Percentiles rank a stretch among this genome's conserved stretches.
Conservation (phyloP, 2,888 invertebrate species). For the Amiota mariae region DNA sequence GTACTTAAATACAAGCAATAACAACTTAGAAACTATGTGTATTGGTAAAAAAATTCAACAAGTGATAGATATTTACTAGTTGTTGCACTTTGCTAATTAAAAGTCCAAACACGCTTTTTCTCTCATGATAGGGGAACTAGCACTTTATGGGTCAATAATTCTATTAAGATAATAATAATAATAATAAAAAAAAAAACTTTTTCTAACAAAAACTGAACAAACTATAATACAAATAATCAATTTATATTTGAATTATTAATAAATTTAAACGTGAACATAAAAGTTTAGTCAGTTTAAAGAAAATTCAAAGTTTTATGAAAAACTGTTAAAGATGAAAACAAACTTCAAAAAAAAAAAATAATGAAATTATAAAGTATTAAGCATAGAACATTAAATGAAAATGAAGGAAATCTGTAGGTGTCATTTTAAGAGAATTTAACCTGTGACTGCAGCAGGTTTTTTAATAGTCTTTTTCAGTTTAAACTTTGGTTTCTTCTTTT, state of each 20-base stretch:
- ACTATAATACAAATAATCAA: background rate
- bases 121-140: slow-evolving; percentile 5
- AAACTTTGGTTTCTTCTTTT: too few species aligned
- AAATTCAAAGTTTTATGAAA: too few species aligned
- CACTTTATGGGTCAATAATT: slow-evolving; percentile 51
- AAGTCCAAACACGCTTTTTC: slow-evolving; percentile 11
- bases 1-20: too few species aligned
- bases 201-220: background rate
- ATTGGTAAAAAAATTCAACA: too few species aligned
- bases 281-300: too few species aligned
- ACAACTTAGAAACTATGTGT: too few species aligned
- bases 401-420: slow-evolving; percentile 17
- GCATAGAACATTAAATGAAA: slow-evolving; percentile 9
- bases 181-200: background rate
- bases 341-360: too few species aligned
- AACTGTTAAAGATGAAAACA: too few species aligned
- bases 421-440: background rate
- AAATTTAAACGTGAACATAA: background rate
- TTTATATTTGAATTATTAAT: background rate
- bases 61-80: too few species aligned
- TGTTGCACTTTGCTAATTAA: background rate
- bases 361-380: too few species aligned
- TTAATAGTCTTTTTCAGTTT: too few species aligned
- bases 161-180: slow-evolving; percentile 12
- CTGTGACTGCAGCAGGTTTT: too few species aligned